These are phyloP conservation scores for Acipenser ruthenus DNA, from an alignment of 2,797 vertebrate genomes.

Conservation along the genomic window DNA sequence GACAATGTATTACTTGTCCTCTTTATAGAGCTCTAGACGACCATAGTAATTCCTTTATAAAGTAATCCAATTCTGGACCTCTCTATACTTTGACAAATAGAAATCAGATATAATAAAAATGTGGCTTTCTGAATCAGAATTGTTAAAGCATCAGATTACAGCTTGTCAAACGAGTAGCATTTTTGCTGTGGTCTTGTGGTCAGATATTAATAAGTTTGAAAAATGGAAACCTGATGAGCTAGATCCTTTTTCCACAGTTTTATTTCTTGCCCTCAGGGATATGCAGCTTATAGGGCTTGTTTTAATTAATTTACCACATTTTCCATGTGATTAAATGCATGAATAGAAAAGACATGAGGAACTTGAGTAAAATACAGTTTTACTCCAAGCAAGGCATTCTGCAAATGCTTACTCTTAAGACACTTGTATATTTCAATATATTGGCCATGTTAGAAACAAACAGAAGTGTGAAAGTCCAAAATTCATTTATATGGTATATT, in stretches of 20 bases:
- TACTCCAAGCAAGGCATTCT: constrained; percentile 44
- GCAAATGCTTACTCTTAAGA: constrained; percentile 29
- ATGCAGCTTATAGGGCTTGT: constrained; percentile 43
- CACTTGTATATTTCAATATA: constrained; percentile 23
- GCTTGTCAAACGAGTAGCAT: constrained; percentile 38
- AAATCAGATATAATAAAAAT: constrained; percentile 20
- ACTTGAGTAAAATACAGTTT: constrained; percentile 36
- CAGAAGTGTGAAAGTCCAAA: neutral
- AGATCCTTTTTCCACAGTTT: constrained; percentile 49
- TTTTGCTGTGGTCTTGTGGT: constrained; percentile 42
- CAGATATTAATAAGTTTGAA: constrained; percentile 40
- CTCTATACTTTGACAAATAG: constrained; percentile 29
- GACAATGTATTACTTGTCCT: constrained; percentile 3
- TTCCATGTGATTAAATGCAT: constrained; percentile 58
- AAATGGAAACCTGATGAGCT: constrained; percentile 53
- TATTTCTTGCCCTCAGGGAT: constrained; percentile 31
- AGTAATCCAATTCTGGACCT: neutral
- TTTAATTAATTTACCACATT: constrained; percentile 67
- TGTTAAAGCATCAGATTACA: constrained; percentile 39
- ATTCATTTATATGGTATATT: neutral
- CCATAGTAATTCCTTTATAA: neutral
- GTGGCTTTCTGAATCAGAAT: constrained; percentile 41
- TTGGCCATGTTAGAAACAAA: constrained; percentile 1
- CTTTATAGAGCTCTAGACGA: neutral
- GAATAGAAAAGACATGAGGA: constrained; percentile 36